Evolutionary conservation across 53 echinoderm and acorn worm species (phyloP).

Genomic region (Crossaster papposus): DNA sequence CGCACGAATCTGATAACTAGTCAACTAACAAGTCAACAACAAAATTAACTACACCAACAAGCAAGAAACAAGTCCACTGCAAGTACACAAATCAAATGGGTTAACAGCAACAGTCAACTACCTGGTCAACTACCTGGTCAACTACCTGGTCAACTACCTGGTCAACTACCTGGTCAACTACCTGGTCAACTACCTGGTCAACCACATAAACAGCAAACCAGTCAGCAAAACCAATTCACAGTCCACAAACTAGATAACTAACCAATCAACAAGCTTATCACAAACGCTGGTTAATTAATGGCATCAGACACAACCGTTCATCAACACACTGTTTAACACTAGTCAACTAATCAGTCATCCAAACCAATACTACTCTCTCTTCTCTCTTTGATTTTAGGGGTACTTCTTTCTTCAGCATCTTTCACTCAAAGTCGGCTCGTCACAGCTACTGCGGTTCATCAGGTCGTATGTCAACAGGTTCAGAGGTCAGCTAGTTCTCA

Average conservation of each 20-base stretch:
- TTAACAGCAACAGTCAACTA: neutral
- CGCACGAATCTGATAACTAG: no score
- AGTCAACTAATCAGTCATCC: no score
- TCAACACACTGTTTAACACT: neutral
- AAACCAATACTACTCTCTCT: neutral
- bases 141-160: neutral
- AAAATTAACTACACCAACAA: no score
- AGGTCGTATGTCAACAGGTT: conserved; percentile 69
- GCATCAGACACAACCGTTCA: no score
- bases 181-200: neutral
- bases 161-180: neutral
- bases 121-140: neutral
- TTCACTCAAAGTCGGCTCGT: conserved; percentile 68
- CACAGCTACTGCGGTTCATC: conserved; percentile 71
- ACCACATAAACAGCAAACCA: no score
- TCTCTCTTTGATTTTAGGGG: conserved; percentile 63
- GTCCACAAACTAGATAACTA: no score
- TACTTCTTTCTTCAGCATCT: conserved; percentile 90
- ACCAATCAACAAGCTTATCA: no score
- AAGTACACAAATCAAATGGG: no score
- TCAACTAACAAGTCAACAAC: no score
- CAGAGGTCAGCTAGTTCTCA: conserved; percentile 78
- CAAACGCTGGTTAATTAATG: no score
- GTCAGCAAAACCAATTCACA: no score
- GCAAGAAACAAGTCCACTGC: no score